phyloP scores from a whole-genome alignment of 2,888 invertebrate genomes.

The Mesoligia furuncula region DNA sequence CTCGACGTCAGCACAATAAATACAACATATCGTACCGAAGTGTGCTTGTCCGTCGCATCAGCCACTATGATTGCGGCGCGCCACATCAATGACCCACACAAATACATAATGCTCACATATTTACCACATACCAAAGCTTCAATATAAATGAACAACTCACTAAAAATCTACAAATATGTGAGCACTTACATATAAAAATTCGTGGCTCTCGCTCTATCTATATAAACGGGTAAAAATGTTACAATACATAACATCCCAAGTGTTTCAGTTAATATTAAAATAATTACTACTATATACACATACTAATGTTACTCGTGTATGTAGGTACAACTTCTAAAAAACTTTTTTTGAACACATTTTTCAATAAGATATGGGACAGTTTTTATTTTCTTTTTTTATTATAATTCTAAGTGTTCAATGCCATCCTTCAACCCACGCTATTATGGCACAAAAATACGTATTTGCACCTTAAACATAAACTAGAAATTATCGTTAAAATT shows the following conservation, averaged over 20 bases:
- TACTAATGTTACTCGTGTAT: conserved; percentile 78
- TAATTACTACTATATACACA: conserved; percentile 80
- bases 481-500: conserved; percentile 59
- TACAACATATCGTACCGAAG: conserved; percentile 1
- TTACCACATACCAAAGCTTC: conserved; percentile 56
- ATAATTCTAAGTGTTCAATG: conserved; percentile 73
- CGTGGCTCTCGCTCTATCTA: conserved; percentile 63
- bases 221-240: conserved; percentile 71
- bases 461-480: conserved; percentile 70
- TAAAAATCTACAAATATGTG: conserved; percentile 63
- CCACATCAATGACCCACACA: conserved; percentile 44
- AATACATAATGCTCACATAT: conserved; percentile 66
- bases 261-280: conserved; percentile 71
- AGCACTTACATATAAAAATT: conserved; percentile 66
- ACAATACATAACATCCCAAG: conserved; percentile 70
- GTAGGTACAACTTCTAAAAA: conserved; percentile 87
- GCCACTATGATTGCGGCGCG: conserved; percentile 35
- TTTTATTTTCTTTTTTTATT: conserved; percentile 65
- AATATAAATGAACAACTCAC: conserved; percentile 50
- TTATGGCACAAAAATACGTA: conserved; percentile 82
- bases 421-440: conserved; percentile 66
- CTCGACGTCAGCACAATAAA: conserved; percentile 15
- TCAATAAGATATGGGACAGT: conserved; percentile 87
- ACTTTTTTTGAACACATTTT: conserved; percentile 87
- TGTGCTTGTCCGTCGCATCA: not conserved